Conservation (phyloP, 2,888 invertebrate genomes). For the Pristionchus entomophagus region DNA sequence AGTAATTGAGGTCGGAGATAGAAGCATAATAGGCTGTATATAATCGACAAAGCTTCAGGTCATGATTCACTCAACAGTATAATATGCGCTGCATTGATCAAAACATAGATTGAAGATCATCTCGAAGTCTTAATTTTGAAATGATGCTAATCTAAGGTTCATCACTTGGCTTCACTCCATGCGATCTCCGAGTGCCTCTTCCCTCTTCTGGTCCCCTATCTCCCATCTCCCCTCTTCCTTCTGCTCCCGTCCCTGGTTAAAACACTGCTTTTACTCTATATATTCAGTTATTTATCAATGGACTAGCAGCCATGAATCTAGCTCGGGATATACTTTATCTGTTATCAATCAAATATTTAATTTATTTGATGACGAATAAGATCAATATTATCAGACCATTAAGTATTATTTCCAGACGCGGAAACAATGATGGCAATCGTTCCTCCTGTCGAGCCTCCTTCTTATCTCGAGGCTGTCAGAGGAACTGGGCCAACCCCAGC, state of each 20-base stretch:
- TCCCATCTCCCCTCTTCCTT: background rate
- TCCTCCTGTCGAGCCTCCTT: constrained; percentile 25
- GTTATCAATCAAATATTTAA: no score
- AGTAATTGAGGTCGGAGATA: background rate
- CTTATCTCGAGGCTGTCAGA: constrained; percentile 43
- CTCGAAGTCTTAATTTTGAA: background rate
- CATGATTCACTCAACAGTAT: background rate
- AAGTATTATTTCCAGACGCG: background rate
- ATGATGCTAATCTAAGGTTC: background rate
- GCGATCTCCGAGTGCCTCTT: constrained; percentile 26
- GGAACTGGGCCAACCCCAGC: constrained; percentile 29
- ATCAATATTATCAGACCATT: no score
- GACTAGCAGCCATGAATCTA: no score
- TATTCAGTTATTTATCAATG: no score
- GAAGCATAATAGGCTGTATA: no score
- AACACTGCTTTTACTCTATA: no score
- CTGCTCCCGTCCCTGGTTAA: background rate
- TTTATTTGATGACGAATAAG: no score
- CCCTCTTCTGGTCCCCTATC: background rate
- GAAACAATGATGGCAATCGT: constrained; percentile 17
- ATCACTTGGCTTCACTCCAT: constrained; percentile 31
- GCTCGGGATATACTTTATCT: no score
- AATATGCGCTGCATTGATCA: no score
- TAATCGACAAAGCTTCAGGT: background rate
- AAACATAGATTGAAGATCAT: background rate